These are phyloP conservation scores for Agonopterix heracliana DNA, from an alignment of 2,888 invertebrate species.

Conservation along the genomic window DNA sequence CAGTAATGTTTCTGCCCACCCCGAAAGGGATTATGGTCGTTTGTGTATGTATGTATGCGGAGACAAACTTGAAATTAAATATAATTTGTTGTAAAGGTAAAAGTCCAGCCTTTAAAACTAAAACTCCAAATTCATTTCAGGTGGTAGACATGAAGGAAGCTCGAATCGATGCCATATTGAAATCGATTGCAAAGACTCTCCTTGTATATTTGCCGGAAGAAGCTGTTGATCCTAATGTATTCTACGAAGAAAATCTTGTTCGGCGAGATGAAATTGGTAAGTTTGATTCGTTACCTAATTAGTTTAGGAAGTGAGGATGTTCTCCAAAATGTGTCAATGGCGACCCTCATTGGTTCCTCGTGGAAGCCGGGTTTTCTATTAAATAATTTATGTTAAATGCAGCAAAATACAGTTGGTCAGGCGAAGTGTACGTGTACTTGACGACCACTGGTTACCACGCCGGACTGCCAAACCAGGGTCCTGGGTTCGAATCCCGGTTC, in stretches of 20 bases:
- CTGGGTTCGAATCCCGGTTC: too few relatives aligned
- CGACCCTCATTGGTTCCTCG: too few relatives aligned
- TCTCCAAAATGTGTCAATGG: neutral
- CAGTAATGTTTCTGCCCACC: too few relatives aligned
- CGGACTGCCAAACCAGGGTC: too few relatives aligned
- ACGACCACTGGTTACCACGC: too few relatives aligned
- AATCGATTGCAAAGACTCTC: constrained; percentile 76
- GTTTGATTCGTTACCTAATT: neutral
- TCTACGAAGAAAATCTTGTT: constrained; percentile 79
- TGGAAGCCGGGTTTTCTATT: too few relatives aligned
- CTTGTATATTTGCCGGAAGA: constrained; percentile 79
- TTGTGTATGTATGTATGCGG: too few relatives aligned
- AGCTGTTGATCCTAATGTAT: constrained; percentile 77
- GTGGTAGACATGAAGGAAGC: constrained; percentile 85
- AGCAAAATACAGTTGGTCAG: neutral
- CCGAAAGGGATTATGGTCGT: too few relatives aligned
- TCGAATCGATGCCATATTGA: constrained; percentile 81
- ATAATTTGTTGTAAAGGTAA: too few relatives aligned
- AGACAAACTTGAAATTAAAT: too few relatives aligned
- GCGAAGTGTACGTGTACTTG: too few relatives aligned
- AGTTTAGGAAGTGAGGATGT: neutral
- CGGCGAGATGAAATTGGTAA: constrained; percentile 71
- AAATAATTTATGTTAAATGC: neutral
- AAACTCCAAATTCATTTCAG: constrained; percentile 29
- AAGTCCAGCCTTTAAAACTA: too few relatives aligned